Evolutionary conservation across 2,797 vertebrate species (phyloP), one percentile per base, ranked within the genome.

Genomic region (Synanceia verrucosa): DNA sequence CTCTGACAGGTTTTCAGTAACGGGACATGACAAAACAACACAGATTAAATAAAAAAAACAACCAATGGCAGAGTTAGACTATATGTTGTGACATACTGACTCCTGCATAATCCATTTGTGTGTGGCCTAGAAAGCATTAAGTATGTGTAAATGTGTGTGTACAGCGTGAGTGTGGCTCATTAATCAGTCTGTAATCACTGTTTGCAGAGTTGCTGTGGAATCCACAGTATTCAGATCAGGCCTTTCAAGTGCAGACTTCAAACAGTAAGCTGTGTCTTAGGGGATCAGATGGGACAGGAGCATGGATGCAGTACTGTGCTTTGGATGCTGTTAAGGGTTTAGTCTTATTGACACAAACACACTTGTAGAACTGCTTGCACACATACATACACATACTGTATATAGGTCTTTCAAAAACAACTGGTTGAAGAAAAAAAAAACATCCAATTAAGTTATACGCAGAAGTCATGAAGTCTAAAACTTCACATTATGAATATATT

Each of bases 201-300:
- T 92, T 92, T 92, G 88, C 87, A 80, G 86, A 88, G 86, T 78
- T 86, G 65, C 79, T 78, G 73, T 78, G 73, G 73, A 88, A 85
- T 91, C 82, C 80, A 79, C 78, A 82, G 86, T 85, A 90, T 90
- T 92, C 78, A 92, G 83, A 92, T 90, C 78, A 89, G 84, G 76
- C 70, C 91, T 93, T 95, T 94, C 89, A 93, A 92, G 92, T 92
- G 61, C 55, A 74, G 81, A 92, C 93, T 93, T 95, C 93, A 94
- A 93, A 95, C 90, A 80, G 79, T 14, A 39, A 65, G 62, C 58
- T 37, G 76, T n/a, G 84, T 92, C 92, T 93, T 88, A 81, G 55
- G 86, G 89, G 91, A 92, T 91, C 82, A 89, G 79, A 79, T 8
- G 37, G 89, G 86, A 93, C 85, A 86, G 59, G 51, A 80, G 62